Base-by-base conservation (phyloP, 2,113 vertebrate genomes). In the Tichodroma muraria region DNA sequence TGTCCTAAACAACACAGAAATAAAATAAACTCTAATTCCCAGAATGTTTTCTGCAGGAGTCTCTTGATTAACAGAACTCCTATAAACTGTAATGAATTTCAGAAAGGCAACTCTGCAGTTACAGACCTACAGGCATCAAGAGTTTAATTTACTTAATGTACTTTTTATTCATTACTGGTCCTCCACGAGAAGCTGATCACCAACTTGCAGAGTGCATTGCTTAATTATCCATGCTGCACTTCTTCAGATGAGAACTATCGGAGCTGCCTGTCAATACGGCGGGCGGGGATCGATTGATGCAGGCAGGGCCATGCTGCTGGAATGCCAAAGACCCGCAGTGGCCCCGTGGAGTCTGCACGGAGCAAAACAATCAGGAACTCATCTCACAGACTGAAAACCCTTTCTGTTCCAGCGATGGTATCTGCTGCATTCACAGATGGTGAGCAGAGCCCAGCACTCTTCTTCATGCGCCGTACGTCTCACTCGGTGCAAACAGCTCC, bases 121-220 rank as follows among this genome's bases (percentile, higher is more conserved):
- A 89, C 94, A 96, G 92, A 96, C 76, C 95, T 79, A 92, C 57
- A 92, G 96, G 95, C 96, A 94, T 49, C 68, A 31, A 69, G 91
- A 93, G 94, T 97, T 98, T 97, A 97, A 98, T 98, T 97, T 97
- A 81, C 90, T 97, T 98, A 98, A 97, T 97, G 97, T 76, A 97
- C 95, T 97, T 97, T 97, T 97, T 96, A 97, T 96, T 98, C 97
- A 96, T 97, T 97, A 97, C 66, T 94, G 97, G 94, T 80, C 82
- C 89, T 97, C 94, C 79, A 80, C 77, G 65, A 96, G 97, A 97
- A 95, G 84, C 91, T 92, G 93, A 94, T 96, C 97, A 95, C 94
- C 93, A 97, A 82, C 93, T 97, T 91, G 82, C 54, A 54, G 96
- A 98, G 96, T 84, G 93, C 96, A 97, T 95, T 96, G 89, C 94